Base-by-base conservation (phyloP, 2,888 invertebrate genomes). In the Panopea generosa region DNA sequence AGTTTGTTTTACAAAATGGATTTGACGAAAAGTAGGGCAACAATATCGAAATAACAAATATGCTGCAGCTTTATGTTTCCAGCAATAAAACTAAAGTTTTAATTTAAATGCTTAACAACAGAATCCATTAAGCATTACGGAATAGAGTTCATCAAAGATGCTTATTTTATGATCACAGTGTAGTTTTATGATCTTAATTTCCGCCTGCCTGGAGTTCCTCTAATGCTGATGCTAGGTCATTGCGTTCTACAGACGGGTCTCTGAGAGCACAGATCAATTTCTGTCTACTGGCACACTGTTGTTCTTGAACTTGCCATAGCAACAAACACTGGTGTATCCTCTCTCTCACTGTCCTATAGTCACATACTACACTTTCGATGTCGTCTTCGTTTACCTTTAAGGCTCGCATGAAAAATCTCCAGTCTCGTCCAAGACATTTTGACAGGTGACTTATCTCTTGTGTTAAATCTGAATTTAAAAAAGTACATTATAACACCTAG, bases 341-440 rank as follows among this genome's bases (percentile, higher is more conserved):
- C 62, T 88, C 88, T 29, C 81, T 68, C 29, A 86, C 80, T 26
- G 79, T 75, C 6, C 82, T 63, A 53, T 80, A 72, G 24, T 86
- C 81, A 40, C 75, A 73, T 0, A 74, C 56, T 9, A 84, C 77
- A 11, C 55, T 60, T 11, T 84, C 82, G 29, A 88, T 83, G 14
- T 84, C 86, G 14, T 76, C 67, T 38, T 88, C 88, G 0, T 53
- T 27, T 4, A 86, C 62, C 9, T 82, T 86, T 16, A 88, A 69
- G 2, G 83, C 68, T 29, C 88, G 72, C 57, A 86, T 69, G 60
- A 82, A 86, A 61, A 86, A 86, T 50, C 81, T 77, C 88, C 88
- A 88, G 60, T 86, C 84, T 55, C 74, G 62, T 7, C 86, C 84
- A 20, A 87, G 68, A 33, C 76, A 76, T 27, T 59, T 80, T 9